A percentile compares a stretch with the other conserved stretches of the same genome.
Conservation (phyloP, 2,113 vertebrate genomes). For the Mobula hypostoma region DNA sequence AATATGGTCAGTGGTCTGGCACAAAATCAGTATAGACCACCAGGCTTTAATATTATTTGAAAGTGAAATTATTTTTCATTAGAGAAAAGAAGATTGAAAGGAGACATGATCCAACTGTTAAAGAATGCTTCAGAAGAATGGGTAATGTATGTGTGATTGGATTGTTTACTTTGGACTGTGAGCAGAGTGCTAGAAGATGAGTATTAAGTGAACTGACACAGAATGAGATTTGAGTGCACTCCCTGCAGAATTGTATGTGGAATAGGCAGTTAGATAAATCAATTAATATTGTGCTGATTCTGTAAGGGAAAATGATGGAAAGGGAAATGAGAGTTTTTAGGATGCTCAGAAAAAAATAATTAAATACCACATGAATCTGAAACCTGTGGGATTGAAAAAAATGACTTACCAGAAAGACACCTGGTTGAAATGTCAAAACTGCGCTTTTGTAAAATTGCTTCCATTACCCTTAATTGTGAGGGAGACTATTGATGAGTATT, state of each 20-base stretch:
- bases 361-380: not conserved
- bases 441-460: not conserved
- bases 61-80: slow-evolving; percentile 16
- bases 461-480: not conserved
- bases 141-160: not conserved
- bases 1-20: not conserved
- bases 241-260: not conserved
- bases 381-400: not conserved
- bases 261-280: not conserved
- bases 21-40: not conserved
- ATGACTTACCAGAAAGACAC: not conserved
- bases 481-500: no score
- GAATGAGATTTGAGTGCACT: not conserved
- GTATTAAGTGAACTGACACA: slow-evolving; percentile 19
- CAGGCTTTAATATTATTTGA: slow-evolving; percentile 18
- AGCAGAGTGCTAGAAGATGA: not conserved
- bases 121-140: slow-evolving; percentile 26
- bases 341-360: not conserved
- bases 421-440: not conserved
- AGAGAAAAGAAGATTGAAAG: not conserved
- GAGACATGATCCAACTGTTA: slow-evolving; percentile 5
- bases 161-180: slow-evolving; percentile 15
- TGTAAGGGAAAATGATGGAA: not conserved
- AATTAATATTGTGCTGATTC: not conserved
- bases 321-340: not conserved